Percentiles rank a stretch among this genome's conserved stretches.
These are phyloP conservation scores for Clamator glandarius DNA, from an alignment of 2,797 vertebrate genomes.

Conservation along the genomic window DNA sequence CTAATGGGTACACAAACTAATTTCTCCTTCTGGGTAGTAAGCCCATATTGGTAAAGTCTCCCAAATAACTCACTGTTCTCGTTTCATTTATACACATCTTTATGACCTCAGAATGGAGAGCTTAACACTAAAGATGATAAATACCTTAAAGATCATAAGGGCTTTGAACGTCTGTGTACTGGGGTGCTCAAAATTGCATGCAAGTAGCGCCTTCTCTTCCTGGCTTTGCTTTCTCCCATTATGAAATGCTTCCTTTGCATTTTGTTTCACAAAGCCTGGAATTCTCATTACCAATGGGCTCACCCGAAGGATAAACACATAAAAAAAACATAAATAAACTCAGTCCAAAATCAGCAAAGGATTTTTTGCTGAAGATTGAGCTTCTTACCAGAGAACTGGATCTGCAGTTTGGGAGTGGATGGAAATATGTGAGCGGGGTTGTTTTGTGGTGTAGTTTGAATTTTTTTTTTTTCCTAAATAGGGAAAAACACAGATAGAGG, in stretches of 20 bases:
- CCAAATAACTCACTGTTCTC: not conserved
- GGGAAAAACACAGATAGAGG: not conserved
- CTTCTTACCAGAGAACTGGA: conserved; percentile 27
- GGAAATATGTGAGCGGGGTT: not conserved
- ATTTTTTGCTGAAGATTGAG: conserved; percentile 55
- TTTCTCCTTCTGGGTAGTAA: not conserved
- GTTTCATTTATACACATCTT: not conserved
- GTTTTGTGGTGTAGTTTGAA: not conserved
- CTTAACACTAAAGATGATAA: not conserved
- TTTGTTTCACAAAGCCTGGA: conserved; percentile 7
- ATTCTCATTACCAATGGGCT: not conserved
- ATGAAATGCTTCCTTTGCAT: not conserved
- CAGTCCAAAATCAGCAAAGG: conserved; percentile 23
- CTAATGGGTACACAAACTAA: not conserved
- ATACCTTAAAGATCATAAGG: not conserved
- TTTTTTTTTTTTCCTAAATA: not conserved
- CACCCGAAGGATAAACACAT: conserved; percentile 7
- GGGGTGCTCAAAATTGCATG: not conserved
- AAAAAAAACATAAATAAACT: not conserved
- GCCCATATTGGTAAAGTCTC: not conserved
- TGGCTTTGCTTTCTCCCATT: not conserved
- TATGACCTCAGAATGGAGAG: not conserved
- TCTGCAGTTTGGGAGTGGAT: conserved; percentile 8
- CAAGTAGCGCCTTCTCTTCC: fast-evolving
- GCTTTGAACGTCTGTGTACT: not conserved